phyloP scores from a whole-genome alignment of 2,113 vertebrate species.

The Tyto alba region DNA sequence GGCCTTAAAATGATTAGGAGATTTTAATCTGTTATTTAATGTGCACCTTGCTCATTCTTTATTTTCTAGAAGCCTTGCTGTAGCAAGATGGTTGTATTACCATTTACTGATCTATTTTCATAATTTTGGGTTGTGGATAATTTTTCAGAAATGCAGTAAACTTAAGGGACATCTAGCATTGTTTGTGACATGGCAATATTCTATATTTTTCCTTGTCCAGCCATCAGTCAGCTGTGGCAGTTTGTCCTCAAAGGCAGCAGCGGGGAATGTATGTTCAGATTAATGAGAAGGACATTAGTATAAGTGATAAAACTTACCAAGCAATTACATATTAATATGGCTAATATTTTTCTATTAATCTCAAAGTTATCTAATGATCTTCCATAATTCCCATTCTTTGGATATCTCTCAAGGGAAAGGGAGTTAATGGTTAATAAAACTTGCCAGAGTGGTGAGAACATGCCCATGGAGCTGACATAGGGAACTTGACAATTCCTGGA shows the following conservation, averaged over 20 bases:
- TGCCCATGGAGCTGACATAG: slow-evolving; percentile 32
- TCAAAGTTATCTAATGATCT: neutral
- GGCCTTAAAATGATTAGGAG: neutral
- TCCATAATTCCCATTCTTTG: neutral
- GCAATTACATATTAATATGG: neutral
- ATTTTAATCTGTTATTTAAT: neutral
- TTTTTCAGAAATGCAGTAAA: neutral
- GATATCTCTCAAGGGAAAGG: neutral
- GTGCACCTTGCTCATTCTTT: neutral
- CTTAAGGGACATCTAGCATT: neutral
- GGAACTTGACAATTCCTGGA: slow-evolving; percentile 77
- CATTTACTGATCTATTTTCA: neutral
- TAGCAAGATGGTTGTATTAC: neutral
- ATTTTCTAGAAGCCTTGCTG: neutral
- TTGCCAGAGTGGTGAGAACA: slow-evolving; percentile 57
- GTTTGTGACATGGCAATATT: neutral
- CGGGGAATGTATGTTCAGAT: neutral
- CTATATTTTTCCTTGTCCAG: neutral
- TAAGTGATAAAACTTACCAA: neutral
- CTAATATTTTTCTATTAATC: neutral
- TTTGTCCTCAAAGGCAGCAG: neutral
- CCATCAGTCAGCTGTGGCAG: neutral
- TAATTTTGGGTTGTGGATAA: neutral
- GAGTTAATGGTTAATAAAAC: slow-evolving; percentile 49
- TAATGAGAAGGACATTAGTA: neutral